Percentiles rank a stretch among this genome's conserved stretches.
These are phyloP conservation scores for Clarias laeviceps DNA, from an alignment of 2,797 vertebrate genomes.

Conservation along the genomic window DNA sequence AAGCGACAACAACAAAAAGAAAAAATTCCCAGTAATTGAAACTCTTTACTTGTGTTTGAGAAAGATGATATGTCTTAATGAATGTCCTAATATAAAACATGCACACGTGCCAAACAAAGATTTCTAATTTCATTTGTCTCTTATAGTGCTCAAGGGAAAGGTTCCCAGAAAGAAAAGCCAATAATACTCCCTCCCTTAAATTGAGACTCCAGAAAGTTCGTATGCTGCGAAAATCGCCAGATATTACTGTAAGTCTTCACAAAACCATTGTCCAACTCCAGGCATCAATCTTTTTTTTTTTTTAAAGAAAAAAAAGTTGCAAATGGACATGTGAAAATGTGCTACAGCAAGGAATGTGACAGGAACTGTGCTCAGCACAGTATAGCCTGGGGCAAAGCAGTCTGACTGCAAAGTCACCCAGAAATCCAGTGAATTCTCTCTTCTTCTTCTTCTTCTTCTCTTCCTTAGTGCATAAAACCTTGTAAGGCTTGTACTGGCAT, in stretches of 20 bases:
- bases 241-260: conserved; percentile 24
- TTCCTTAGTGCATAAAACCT: conserved; percentile 21
- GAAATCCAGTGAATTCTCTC: conserved; percentile 24
- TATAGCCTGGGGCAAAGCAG: conserved; percentile 27
- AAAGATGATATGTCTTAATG: conserved; percentile 2
- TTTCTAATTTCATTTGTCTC: background rate
- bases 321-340: conserved; percentile 35
- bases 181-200: background rate
- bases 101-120: conserved; percentile 23
- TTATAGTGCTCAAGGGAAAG: background rate
- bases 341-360: conserved; percentile 27
- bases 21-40: conserved; percentile 1
- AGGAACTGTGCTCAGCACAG: conserved; percentile 21
- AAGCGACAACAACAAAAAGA: background rate
- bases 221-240: conserved; percentile 5
- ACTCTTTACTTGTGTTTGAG: conserved; percentile 8
- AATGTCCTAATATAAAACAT: conserved; percentile 1
- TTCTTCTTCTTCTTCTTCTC: conserved; percentile 11
- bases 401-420: conserved; percentile 34
- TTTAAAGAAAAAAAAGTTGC: conserved; percentile 8
- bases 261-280: background rate
- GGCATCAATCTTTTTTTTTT: background rate
- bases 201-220: background rate
- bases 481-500: background rate
- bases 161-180: background rate